These are phyloP conservation scores for Lasioglossum oenotherae DNA, from an alignment of 2,888 invertebrate genomes.

Conservation along the genomic window DNA sequence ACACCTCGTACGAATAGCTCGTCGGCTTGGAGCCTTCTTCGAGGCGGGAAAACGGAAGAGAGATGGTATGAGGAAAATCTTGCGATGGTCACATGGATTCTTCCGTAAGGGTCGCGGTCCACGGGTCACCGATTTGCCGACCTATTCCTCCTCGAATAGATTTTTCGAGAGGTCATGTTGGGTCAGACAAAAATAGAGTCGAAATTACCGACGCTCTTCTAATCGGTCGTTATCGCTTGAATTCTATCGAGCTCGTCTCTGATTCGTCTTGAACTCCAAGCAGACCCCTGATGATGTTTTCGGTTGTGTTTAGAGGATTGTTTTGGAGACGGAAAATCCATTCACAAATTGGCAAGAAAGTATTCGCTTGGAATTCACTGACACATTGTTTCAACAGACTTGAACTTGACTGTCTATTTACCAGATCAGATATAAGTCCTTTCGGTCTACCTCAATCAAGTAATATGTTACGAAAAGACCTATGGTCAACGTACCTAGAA, in stretches of 20 bases:
- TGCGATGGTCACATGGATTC: background rate
- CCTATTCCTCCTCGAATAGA: background rate
- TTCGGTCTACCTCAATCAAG: too few species aligned
- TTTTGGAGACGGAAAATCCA: background rate
- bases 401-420: too few species aligned
- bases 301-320: background rate
- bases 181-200: constrained; percentile 44
- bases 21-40: constrained; percentile 15
- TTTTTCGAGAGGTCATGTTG: constrained; percentile 7
- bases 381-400: too few species aligned
- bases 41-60: background rate
- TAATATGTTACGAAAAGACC: too few species aligned
- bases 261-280: background rate
- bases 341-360: too few species aligned
- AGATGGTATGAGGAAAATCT: background rate
- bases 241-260: background rate
- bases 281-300: background rate
- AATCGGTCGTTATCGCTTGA: constrained; percentile 24
- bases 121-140: background rate
- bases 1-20: background rate
- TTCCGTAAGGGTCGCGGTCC: background rate
- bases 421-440: too few species aligned
- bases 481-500: too few species aligned
- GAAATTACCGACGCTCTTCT: constrained; percentile 45
- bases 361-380: too few species aligned